Percentiles rank a stretch among this genome's conserved stretches.
Evolutionary conservation across 2,888 invertebrate genomes (phyloP).

Genomic region (Ochropleura leucogaster): DNA sequence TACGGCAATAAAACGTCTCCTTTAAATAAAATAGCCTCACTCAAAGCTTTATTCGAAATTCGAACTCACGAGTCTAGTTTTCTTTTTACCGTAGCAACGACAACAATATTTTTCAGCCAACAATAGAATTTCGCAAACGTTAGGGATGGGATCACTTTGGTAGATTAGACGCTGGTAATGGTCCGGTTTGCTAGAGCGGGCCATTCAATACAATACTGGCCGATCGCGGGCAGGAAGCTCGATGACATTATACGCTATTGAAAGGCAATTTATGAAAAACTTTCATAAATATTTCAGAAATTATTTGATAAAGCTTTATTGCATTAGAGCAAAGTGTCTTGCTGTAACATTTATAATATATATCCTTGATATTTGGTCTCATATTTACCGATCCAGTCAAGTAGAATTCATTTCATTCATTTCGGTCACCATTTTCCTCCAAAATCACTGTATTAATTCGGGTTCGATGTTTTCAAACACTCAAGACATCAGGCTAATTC

Average conservation of each 20-base stretch:
- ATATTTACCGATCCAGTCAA: not conserved
- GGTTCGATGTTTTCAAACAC: not conserved
- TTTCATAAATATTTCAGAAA: conserved; percentile 37
- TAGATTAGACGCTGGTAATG: conserved; percentile 82
- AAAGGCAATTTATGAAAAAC: conserved; percentile 71
- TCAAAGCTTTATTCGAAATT: conserved; percentile 24
- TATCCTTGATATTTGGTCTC: not conserved
- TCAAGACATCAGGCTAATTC: not conserved
- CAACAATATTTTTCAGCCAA: conserved; percentile 73
- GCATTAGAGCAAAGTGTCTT: not conserved
- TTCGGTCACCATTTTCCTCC: not conserved
- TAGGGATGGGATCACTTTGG: conserved; percentile 78
- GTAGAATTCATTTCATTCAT: not conserved
- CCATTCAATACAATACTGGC: conserved; percentile 69
- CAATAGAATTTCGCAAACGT: conserved; percentile 69
- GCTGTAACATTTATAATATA: not conserved
- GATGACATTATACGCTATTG: conserved; percentile 75
- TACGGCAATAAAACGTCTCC: not conserved
- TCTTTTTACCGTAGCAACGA: conserved; percentile 16
- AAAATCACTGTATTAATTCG: not conserved
- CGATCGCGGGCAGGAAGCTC: conserved; percentile 69
- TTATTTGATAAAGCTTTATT: conserved; percentile 20
- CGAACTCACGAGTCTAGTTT: conserved; percentile 28
- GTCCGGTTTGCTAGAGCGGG: conserved; percentile 71
- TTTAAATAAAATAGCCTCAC: not conserved